These are phyloP conservation scores for Drosophila aldrichi DNA, from an alignment of 2,888 invertebrate species.

Conservation along the genomic window DNA sequence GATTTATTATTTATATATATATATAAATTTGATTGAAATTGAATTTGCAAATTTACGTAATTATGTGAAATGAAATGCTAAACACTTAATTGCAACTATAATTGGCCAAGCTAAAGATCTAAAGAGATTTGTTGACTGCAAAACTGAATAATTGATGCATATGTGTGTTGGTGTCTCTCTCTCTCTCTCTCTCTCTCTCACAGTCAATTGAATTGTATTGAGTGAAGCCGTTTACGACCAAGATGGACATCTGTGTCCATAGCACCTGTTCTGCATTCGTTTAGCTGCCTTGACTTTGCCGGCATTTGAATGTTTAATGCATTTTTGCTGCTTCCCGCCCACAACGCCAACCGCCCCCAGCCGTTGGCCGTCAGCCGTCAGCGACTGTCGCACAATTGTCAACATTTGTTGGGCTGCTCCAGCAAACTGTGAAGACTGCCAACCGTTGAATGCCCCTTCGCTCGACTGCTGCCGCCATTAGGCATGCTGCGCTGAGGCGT, in stretches of 20 bases:
- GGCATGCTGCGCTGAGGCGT: slow-evolving; percentile 59
- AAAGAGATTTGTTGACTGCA: not conserved
- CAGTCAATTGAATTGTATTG: no score
- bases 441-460: slow-evolving; percentile 11
- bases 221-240: slow-evolving; percentile 14
- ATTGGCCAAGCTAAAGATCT: not conserved
- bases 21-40: not conserved
- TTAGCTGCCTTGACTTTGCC: slow-evolving; percentile 70
- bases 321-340: slow-evolving; percentile 66
- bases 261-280: slow-evolving; percentile 11
- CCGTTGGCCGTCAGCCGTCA: not conserved
- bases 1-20: no score
- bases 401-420: slow-evolving; percentile 26
- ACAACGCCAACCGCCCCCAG: slow-evolving; percentile 6
- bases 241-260: slow-evolving; percentile 14
- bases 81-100: not conserved
- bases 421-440: slow-evolving; percentile 15
- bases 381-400: slow-evolving; percentile 28
- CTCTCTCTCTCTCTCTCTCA: not conserved
- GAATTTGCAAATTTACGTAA: not conserved
- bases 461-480: slow-evolving; percentile 27
- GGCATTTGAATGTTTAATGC: slow-evolving; percentile 66
- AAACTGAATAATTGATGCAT: slow-evolving; percentile 2
- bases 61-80: not conserved
- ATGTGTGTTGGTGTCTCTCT: no score